Conservation (phyloP, 2,113 vertebrate genomes). For the Lates calcarifer region DNA sequence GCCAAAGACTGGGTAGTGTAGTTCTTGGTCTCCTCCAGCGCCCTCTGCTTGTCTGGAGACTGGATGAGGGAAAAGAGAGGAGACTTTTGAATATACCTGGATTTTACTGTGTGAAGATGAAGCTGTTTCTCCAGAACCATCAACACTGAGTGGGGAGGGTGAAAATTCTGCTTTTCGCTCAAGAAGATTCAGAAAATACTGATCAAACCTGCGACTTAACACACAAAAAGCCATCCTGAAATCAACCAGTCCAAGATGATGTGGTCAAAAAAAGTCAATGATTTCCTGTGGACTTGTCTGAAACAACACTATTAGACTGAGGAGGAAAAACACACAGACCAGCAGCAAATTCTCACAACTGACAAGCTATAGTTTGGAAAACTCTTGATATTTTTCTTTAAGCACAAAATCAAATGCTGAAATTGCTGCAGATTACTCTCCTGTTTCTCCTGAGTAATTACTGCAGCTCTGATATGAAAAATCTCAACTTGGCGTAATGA, state of each 20-base stretch:
- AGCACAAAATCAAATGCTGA: too few species aligned
- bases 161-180: neutral
- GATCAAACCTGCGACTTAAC: neutral
- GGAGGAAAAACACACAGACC: too few species aligned
- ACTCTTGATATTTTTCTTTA: too few species aligned
- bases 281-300: too few species aligned
- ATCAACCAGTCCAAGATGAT: neutral
- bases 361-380: too few species aligned
- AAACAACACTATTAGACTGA: too few species aligned
- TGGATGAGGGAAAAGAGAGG: slow-evolving; percentile 50
- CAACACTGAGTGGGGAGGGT: neutral
- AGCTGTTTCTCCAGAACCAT: neutral
- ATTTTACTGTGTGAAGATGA: neutral
- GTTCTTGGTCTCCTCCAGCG: slow-evolving; percentile 99
- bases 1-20: slow-evolving; percentile 99
- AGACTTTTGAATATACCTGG: neutral
- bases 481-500: neutral
- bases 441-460: too few species aligned
- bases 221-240: neutral
- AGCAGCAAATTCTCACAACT: too few species aligned
- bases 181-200: neutral
- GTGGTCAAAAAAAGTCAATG: too few species aligned
- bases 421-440: too few species aligned
- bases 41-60: slow-evolving; percentile 97
- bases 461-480: neutral